These are phyloP conservation scores for Adelphocoris suturalis DNA, from an alignment of 2,888 invertebrate species.

Conservation along the genomic window DNA sequence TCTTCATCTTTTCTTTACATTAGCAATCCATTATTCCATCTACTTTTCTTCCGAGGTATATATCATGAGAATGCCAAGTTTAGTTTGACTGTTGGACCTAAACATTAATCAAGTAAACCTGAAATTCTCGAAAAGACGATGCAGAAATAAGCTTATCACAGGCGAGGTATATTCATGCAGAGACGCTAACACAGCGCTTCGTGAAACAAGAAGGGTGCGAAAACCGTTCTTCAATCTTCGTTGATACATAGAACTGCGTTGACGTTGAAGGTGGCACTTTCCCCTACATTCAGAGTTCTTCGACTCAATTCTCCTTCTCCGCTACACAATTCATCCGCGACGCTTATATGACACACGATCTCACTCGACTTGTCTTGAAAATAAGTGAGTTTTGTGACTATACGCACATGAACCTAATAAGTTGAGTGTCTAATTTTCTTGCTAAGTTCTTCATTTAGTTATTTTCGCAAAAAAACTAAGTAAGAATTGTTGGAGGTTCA, in stretches of 20 bases:
- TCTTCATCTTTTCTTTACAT: too few relatives aligned
- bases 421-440: slow-evolving; percentile 63
- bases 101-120: background rate
- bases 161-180: slow-evolving; percentile 51
- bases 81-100: background rate
- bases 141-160: slow-evolving; percentile 20
- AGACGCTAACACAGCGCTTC: slow-evolving; percentile 62
- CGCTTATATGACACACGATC: slow-evolving; percentile 70
- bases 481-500: slow-evolving; percentile 33
- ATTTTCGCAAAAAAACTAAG: slow-evolving; percentile 24
- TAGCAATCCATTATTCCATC: too few relatives aligned
- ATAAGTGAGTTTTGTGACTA: slow-evolving; percentile 71
- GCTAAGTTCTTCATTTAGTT: slow-evolving; percentile 37
- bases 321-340: slow-evolving; percentile 71
- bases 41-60: too few relatives aligned
- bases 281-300: slow-evolving; percentile 65
- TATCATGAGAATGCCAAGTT: slow-evolving; percentile 23
- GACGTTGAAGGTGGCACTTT: slow-evolving; percentile 63
- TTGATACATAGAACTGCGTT: slow-evolving; percentile 59
- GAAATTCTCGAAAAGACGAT: background rate
- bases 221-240: slow-evolving; percentile 39
- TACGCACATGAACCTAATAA: slow-evolving; percentile 65
- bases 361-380: slow-evolving; percentile 69
- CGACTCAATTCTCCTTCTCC: slow-evolving; percentile 72
- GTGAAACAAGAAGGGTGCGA: slow-evolving; percentile 58